A percentile compares a stretch with the other conserved stretches of the same genome.
These are phyloP conservation scores for Thymelicus lineola DNA, from an alignment of 2,888 invertebrate genomes.

Conservation along the genomic window DNA sequence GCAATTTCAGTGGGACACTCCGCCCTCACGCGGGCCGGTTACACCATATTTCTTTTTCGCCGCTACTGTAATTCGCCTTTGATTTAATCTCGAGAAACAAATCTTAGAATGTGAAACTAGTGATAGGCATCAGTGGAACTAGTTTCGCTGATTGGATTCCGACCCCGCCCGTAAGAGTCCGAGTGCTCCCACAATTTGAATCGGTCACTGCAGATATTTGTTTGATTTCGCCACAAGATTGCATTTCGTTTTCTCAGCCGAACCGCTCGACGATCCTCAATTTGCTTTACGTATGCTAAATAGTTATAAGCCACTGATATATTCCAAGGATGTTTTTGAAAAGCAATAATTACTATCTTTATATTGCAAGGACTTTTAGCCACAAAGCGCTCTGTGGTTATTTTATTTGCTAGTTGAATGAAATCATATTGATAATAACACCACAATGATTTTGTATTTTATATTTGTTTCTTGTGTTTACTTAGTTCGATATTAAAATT, in stretches of 20 bases:
- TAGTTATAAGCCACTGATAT: not conserved
- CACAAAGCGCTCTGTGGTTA: conserved; percentile 12
- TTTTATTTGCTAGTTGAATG: conserved; percentile 9
- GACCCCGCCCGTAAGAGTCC: conserved; percentile 63
- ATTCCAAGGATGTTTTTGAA: not conserved
- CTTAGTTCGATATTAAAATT: too few relatives aligned
- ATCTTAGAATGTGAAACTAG: conserved; percentile 85
- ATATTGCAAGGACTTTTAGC: not conserved
- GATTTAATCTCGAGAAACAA: conserved; percentile 85
- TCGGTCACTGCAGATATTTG: conserved; percentile 78
- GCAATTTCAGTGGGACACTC: conserved; percentile 86
- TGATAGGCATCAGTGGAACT: conserved; percentile 83
- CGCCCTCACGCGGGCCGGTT: conserved; percentile 78
- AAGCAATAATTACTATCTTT: conserved; percentile 3
- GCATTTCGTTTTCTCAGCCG: conserved; percentile 71
- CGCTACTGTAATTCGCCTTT: conserved; percentile 84
- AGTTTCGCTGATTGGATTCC: conserved; percentile 83
- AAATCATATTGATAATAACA: conserved; percentile 10
- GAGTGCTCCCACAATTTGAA: conserved; percentile 72
- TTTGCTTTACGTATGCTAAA: conserved; percentile 8
- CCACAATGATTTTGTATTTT: not conserved
- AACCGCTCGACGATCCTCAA: conserved; percentile 17
- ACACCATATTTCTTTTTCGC: conserved; percentile 84
- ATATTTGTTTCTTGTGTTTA: too few relatives aligned
- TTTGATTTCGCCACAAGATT: conserved; percentile 79